Base-by-base conservation (phyloP, 1,140 invertebrate genomes). In the Danaus melanippus region DNA sequence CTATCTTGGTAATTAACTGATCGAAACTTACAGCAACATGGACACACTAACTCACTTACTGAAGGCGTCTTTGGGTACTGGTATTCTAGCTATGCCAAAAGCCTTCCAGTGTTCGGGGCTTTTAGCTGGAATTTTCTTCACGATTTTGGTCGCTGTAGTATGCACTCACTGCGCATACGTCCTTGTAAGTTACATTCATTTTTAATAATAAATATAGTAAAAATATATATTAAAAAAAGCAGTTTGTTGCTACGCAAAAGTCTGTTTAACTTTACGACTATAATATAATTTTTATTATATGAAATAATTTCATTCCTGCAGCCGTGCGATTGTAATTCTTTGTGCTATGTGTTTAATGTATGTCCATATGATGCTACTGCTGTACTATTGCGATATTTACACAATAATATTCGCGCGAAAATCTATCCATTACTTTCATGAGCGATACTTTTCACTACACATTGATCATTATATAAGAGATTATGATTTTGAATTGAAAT, bases 151-250 rank as follows among this genome's bases (percentile, higher is more conserved):
- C 0, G 93, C 93, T 9, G 83, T 95, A 15, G 88, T 96, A 45
- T 96, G 95, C 89, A 95, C 95, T 8, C 94, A 96, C 86, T 96
- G 94, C 86, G 90, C 94, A 58, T 95, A 96, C 76, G 90, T 96
- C 69, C 85, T 96, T 72, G 93, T 96, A 89, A 92, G 91, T 91
- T 11, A 43, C 11, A 43, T 4, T 5, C 9, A 43, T 43, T 10
- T 43, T 43, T 10, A 43, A 43, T 10, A 10, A 46, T 12, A n/a
- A 46, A 46, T 1, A 46, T 12, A 12, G 15, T 12, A 46, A 12
- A n/a, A n/a, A 46, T 46, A 12, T 8, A 11, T 45, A 8, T 45
- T 45, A 8, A 46, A 10, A 46, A 12, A 43, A 46, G 45, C 11
- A 12, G 9, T 46, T 46, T 46, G 45, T 11, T 46, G 11, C 45